Base-by-base conservation (phyloP, 2,888 invertebrate genomes). In the Trypoxylon attenuatum region DNA sequence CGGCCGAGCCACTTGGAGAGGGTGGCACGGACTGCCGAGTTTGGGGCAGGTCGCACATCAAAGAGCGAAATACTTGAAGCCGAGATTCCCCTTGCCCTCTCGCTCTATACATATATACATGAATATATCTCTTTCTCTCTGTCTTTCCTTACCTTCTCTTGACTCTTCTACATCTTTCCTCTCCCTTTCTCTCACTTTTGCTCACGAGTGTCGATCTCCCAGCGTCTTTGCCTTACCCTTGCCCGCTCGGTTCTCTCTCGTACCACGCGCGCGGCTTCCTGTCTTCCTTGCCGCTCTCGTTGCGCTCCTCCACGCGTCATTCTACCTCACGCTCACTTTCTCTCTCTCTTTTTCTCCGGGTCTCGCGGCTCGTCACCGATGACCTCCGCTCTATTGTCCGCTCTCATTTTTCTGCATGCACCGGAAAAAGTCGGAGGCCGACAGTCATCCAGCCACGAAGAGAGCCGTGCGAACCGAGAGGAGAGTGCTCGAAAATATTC, bases 41-140 rank as follows among this genome's bases (percentile, higher is more conserved):
- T 83, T 79, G 78, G 80, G 81, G 78, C 74, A 79, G 81, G 79
- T 81, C 77, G 81, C 78, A 81, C 81, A 86, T 85, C 84, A 84
- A 86, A 86, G 86, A 79, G 79, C 78, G 83, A 83, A 84, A 83
- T 81, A 85, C 86, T 86, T 82, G 81, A 86, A 78, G 78, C 82
- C 77, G 82, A 84, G 84, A 84, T 84, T 83, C 80, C 71, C 72
- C 8, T 33, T 13, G 29, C 59, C 69, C 71, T 42, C 19, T 50
- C 54, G 13, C 45, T n/a, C 15, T 42, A n/a, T 23, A 10, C 23
- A 15, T 16, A 42, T 53, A 18, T 58, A 52, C 59, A 70, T 65
- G 69, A 63, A 42, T 21, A 5, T 6, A 13, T 13, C 27, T 41
- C 15, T 4, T 13, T 16, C 23, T 68, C 23, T 13, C 46, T 25